phyloP scores from a whole-genome alignment of 2,113 vertebrate genomes.

The Aphyosemion australe region DNA sequence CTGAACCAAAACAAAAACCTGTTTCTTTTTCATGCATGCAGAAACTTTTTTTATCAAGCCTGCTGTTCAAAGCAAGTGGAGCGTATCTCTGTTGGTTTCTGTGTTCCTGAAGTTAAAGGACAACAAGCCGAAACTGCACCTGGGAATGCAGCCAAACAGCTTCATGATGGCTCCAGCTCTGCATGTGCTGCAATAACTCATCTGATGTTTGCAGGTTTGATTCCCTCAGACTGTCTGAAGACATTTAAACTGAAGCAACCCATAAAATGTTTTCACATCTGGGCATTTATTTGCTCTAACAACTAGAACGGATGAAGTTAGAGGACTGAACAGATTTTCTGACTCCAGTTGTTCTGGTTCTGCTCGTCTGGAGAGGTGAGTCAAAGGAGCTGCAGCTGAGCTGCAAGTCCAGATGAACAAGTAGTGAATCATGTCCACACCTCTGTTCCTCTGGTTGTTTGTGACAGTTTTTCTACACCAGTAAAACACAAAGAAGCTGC shows the following conservation, averaged over 20 bases:
- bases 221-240: not conserved
- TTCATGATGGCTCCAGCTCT: not conserved
- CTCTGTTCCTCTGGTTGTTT: not conserved
- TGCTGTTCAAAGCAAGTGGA: too few relatives aligned
- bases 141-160: slow-evolving; percentile 34
- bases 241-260: not conserved
- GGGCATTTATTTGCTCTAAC: not conserved
- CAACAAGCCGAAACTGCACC: slow-evolving; percentile 21
- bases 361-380: not conserved
- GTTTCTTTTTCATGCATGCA: too few relatives aligned
- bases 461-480: too few relatives aligned
- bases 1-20: too few relatives aligned
- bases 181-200: not conserved
- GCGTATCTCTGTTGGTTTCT: too few relatives aligned
- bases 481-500: not conserved
- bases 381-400: not conserved
- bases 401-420: slow-evolving; percentile 12
- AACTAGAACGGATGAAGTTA: too few relatives aligned
- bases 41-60: too few relatives aligned
- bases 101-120: not conserved
- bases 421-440: not conserved
- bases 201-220: not conserved
- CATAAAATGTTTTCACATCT: too few relatives aligned
- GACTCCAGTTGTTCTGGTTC: not conserved
- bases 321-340: too few relatives aligned